Evolutionary conservation across 2,113 vertebrate species (phyloP).

Genomic region (Cepphus grylle): DNA sequence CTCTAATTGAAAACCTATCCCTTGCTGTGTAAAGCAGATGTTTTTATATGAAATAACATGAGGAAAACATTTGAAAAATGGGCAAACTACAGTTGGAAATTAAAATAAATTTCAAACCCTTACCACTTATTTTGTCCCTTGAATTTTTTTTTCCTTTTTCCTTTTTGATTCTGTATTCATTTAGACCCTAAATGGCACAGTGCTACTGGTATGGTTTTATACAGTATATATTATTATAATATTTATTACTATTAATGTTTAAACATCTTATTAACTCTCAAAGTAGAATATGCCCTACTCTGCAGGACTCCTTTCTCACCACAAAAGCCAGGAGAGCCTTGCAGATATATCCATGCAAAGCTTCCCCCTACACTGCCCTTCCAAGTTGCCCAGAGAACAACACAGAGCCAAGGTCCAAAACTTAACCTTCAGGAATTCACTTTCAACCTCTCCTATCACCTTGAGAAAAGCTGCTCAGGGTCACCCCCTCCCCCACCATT

Average conservation of each 20-base stretch:
- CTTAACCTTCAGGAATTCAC: slow-evolving; percentile 9
- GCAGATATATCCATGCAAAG: background rate
- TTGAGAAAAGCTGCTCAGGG: background rate
- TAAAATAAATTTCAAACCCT: background rate
- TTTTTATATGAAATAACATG: background rate
- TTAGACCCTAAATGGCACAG: background rate
- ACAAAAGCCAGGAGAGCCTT: background rate
- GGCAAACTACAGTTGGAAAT: background rate
- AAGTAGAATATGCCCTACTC: background rate
- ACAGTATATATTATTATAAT: background rate
- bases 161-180: background rate
- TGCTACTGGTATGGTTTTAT: background rate
- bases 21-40: background rate
- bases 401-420: background rate
- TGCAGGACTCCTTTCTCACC: background rate
- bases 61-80: background rate
- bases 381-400: background rate
- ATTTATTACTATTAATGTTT: background rate
- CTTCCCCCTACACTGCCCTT: background rate
- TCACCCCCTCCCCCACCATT: background rate
- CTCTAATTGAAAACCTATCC: background rate
- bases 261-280: background rate
- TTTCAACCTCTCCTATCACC: background rate
- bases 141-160: background rate
- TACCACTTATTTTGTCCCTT: background rate